Base-by-base conservation (phyloP, 2,888 invertebrate species). In the Tricholauxania praeusta region DNA sequence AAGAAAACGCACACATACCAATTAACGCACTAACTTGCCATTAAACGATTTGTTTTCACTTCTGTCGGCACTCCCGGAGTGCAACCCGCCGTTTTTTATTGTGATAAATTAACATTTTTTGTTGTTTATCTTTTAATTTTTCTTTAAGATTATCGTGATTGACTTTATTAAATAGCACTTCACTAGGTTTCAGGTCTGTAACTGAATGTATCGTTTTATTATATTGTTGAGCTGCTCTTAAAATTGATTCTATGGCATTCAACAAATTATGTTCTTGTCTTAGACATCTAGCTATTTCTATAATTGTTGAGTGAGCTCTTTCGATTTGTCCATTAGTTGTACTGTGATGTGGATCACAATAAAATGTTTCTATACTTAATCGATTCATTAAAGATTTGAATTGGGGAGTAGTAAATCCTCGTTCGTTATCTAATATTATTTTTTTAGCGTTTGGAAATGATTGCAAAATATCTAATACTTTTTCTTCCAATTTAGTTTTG, bases 331-430 rank as follows among this genome's bases (percentile, higher is more conserved):
- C 63, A 32, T 71, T 71, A 55, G 59, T 65, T 64, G 65, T 57
- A n/a, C 15, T 59, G 57, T 71, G 64, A n/a, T 65, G 48, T 28
- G 64, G 64, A 19, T 48, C 59, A 47, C 71, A 71, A 71, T 57
- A 71, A 48, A 64, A 47, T 15, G 75, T 15, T 63, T 72, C 12
- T 12, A 78, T 75, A 12, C 48, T 22, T 52, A 76, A 49, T 68
- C 76, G 59, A 17, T 78, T 55, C 72, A 74, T 64, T 48, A 76
- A 53, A 12, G 72, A 63, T 73, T 76, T 72, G 63, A 78, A 77
- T 63, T 75, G 70, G 17, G 68, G 51, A 47, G 70, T 55, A 19
- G 48, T 47, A 65, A 73, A 73, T 15, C 75, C 73, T 69, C 71
- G 63, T 64, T 65, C 57, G 15, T 65, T 71, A n/a, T n/a, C n/a